A percentile compares a stretch with the other conserved stretches of the same genome.
Evolutionary conservation across 2,797 vertebrate species (phyloP).

Genomic region (Smutsia gigantea): DNA sequence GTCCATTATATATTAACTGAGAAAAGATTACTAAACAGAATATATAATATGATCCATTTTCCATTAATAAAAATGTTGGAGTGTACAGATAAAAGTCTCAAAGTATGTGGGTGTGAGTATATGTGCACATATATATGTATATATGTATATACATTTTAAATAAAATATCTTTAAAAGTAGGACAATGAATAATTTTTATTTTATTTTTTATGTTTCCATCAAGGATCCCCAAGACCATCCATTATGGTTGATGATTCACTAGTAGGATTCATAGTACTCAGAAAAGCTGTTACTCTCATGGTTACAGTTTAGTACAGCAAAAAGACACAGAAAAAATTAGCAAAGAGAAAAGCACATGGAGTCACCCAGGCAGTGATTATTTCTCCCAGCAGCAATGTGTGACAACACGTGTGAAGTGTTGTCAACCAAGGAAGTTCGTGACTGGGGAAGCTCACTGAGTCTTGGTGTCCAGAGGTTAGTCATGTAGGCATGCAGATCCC

Average conservation of each 20-base stretch:
- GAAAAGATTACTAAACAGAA: background rate
- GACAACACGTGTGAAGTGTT: background rate
- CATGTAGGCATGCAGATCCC: background rate
- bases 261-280: background rate
- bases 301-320: background rate
- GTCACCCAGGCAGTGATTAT: background rate
- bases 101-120: background rate
- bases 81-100: background rate
- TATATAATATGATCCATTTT: background rate
- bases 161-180: background rate
- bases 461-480: background rate
- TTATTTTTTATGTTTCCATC: slow-evolving; percentile 4
- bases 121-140: background rate
- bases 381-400: background rate
- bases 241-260: background rate
- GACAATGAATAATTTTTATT: background rate
- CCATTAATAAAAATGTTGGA: background rate
- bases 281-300: background rate
- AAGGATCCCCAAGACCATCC: background rate
- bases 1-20: background rate
- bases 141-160: background rate
- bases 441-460: background rate
- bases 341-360: background rate
- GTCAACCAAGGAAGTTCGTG: background rate
- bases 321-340: background rate